A percentile compares a stretch with the other conserved stretches of the same genome.
These are phyloP conservation scores for Magallana ariakensis DNA, from an alignment of 1,140 invertebrate species.

Conservation along the genomic window DNA sequence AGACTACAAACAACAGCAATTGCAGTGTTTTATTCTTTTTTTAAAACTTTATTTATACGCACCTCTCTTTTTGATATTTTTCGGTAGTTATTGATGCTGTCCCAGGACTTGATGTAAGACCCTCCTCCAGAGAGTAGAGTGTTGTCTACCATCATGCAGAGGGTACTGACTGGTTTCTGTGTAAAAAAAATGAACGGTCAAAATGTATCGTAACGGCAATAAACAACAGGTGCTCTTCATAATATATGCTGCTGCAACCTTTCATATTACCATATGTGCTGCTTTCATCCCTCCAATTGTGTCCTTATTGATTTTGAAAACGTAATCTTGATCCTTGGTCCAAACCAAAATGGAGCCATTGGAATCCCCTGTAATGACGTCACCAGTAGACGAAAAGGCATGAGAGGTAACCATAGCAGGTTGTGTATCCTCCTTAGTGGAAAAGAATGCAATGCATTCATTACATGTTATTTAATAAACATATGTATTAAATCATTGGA, in stretches of 20 bases:
- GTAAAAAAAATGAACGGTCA: not conserved
- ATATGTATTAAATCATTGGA: too few relatives aligned
- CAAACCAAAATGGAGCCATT: slow-evolving; percentile 64
- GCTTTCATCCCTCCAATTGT: slow-evolving; percentile 62
- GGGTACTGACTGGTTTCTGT: slow-evolving; percentile 88
- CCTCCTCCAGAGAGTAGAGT: slow-evolving; percentile 91
- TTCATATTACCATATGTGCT: slow-evolving; percentile 74
- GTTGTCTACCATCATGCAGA: slow-evolving; percentile 93
- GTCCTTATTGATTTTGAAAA: slow-evolving; percentile 62
- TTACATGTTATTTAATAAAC: too few relatives aligned
- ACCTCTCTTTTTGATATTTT: slow-evolving; percentile 93
- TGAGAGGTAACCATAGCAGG: slow-evolving; percentile 73
- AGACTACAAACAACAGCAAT: too few relatives aligned
- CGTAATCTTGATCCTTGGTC: slow-evolving; percentile 52
- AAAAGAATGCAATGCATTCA: not conserved
- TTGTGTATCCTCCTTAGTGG: slow-evolving; percentile 50
- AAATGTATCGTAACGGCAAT: not conserved
- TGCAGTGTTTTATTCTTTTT: not conserved
- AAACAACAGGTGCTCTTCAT: not conserved
- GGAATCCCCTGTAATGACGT: slow-evolving; percentile 77
- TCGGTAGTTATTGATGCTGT: slow-evolving; percentile 91
- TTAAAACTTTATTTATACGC: slow-evolving; percentile 9
- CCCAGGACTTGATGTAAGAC: slow-evolving; percentile 92
- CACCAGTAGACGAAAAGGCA: slow-evolving; percentile 70
- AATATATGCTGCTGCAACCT: not conserved